Base-by-base conservation (phyloP, 2,888 invertebrate species). In the Gymnosoma rotundatum region DNA sequence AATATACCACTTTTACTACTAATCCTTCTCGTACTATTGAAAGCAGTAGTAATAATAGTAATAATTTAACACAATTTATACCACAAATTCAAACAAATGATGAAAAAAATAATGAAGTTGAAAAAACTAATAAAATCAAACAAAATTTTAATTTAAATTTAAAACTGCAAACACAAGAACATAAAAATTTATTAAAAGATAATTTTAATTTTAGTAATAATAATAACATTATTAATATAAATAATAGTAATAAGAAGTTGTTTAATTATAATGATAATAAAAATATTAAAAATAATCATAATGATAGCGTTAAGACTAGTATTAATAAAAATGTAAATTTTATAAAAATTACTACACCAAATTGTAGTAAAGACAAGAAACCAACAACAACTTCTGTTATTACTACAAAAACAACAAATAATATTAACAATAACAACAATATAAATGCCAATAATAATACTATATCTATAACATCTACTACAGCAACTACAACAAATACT, bases 311-410 rank as follows among this genome's bases (percentile, higher is more conserved):
- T 85, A 86, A 85, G 85, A 73, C 72, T 83, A 85, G 78, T 83
- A 79, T 83, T 86, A 86, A 79, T 79, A 85, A 83, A 83, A 85
- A 79, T 83, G 83, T 85, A 85, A 54, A 85, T 85, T 85, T 83
- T 83, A 73, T 79, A 79, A 76, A 83, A 64, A 73, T 56, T 79
- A 83, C 79, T 69, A 79, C 64, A 54, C 52, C 56, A 74, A 81
- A 80, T 64, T 54, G 67, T 63, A 56, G 70, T 78, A 86, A 73
- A 75, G 80, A 66, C 45, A 75, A 60, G 54, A 78, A 73, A 66
- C 61, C 69, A 81, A 58, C 61, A 63, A 63, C 20, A 36, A 70
- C 70, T 58, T 81, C 69, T 64, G 60, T 58, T 86, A 83, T 70
- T 87, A 38, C 32, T 54, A 36, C 61, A 78, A 69, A 78, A 78